Percentiles rank a stretch among this genome's conserved stretches.
Evolutionary conservation across 2,797 vertebrate species (phyloP).

Genomic region (Clamator glandarius): DNA sequence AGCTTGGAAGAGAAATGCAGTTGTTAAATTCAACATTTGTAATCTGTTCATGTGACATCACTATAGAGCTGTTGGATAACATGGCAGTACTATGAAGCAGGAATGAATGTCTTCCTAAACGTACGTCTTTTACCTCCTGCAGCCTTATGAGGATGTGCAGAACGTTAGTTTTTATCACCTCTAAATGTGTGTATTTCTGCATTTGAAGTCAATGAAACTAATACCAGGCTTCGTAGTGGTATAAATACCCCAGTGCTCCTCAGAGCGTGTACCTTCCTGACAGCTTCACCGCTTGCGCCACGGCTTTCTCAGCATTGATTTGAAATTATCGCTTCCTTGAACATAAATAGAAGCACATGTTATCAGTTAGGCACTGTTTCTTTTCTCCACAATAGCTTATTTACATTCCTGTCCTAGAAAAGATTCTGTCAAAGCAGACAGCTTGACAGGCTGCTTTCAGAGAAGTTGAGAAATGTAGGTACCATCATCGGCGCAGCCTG

Average conservation of each 20-base stretch:
- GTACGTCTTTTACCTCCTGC: background rate
- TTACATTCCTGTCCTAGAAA: background rate
- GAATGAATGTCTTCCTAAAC: background rate
- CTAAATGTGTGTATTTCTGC: background rate
- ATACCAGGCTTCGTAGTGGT: background rate
- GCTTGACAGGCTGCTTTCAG: background rate
- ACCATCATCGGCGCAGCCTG: background rate
- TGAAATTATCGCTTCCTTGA: background rate
- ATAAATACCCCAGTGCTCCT: background rate
- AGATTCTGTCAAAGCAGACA: background rate
- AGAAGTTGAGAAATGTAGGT: background rate
- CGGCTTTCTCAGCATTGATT: background rate
- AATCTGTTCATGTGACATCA: accelerated
- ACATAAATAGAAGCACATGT: background rate
- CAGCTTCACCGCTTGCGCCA: background rate
- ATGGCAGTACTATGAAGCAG: background rate
- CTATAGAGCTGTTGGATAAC: background rate
- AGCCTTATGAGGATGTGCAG: background rate
- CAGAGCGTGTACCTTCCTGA: background rate
- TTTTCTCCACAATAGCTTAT: background rate
- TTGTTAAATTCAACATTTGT: background rate
- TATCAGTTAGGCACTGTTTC: background rate
- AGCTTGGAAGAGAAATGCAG: background rate
- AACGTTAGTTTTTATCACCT: background rate
- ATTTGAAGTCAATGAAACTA: background rate